Conservation (phyloP, 2,797 vertebrate genomes). For the Pelochelys cantorii region DNA sequence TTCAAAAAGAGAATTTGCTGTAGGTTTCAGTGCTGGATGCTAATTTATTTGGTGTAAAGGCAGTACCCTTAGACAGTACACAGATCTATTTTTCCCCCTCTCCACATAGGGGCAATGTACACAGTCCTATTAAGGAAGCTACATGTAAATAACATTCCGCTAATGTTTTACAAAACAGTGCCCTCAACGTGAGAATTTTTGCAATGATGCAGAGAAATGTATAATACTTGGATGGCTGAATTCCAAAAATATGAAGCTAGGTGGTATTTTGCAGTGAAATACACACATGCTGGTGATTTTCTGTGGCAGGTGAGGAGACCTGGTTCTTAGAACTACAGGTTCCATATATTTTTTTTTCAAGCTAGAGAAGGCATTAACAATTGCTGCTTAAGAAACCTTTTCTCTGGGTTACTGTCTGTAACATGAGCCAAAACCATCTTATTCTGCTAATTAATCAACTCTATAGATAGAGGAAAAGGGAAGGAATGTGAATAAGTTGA, state of each 20-base stretch:
- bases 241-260: background rate
- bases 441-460: background rate
- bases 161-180: background rate
- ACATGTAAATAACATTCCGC: background rate
- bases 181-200: background rate
- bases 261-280: background rate
- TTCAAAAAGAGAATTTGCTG: background rate
- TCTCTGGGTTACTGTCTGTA: background rate
- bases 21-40: background rate
- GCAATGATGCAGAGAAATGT: background rate
- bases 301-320: background rate
- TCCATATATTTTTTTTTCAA: background rate
- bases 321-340: background rate
- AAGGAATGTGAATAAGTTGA: background rate
- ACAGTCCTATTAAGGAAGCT: background rate
- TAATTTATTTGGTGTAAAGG: background rate
- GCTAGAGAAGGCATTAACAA: fast-evolving
- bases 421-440: background rate
- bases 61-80: background rate
- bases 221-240: background rate
- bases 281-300: background rate
- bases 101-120: background rate
- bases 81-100: background rate
- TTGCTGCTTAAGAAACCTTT: background rate
- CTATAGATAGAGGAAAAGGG: background rate